A percentile compares a stretch with the other conserved stretches of the same genome.
Conservation (phyloP, 2,888 invertebrate genomes). For the Prosapia bicincta region DNA sequence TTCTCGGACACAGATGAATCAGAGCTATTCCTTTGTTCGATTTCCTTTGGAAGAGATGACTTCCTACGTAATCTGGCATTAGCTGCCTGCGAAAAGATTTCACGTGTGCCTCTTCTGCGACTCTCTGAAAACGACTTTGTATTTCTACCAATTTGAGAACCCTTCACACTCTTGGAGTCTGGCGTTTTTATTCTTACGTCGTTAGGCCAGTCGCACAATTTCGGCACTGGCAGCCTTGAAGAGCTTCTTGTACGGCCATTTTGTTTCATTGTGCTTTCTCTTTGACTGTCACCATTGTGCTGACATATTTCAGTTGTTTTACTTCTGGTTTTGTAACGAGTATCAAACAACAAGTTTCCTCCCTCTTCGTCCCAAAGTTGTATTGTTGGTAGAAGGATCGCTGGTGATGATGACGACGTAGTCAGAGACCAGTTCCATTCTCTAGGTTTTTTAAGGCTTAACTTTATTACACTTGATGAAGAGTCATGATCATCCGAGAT, state of each 20-base stretch:
- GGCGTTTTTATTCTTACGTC: not conserved
- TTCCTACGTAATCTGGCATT: constrained; percentile 10
- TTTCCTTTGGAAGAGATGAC: not conserved
- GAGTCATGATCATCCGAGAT: not conserved
- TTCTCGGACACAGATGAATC: not conserved
- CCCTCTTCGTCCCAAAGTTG: constrained; percentile 47
- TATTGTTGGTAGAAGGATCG: constrained; percentile 57
- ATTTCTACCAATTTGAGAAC: too few species aligned
- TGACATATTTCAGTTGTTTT: not conserved
- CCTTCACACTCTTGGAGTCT: not conserved
- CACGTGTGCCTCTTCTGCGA: too few species aligned
- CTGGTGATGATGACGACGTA: constrained; percentile 59
- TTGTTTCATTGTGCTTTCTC: not conserved
- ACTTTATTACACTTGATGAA: constrained; percentile 45
- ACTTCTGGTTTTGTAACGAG: not conserved
- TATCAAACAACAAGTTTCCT: constrained; percentile 15
- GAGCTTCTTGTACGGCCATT: not conserved
- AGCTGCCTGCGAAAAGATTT: too few species aligned
- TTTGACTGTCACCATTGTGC: not conserved
- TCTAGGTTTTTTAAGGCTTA: constrained; percentile 59
- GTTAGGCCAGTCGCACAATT: not conserved
- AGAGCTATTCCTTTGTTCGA: too few species aligned
- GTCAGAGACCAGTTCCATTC: constrained; percentile 62
- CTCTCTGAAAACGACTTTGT: too few species aligned
- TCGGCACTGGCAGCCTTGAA: not conserved